Percentiles rank a stretch among this genome's conserved stretches.
phyloP scores from a whole-genome alignment of 2,888 invertebrate species.

The Plutella xylostella region DNA sequence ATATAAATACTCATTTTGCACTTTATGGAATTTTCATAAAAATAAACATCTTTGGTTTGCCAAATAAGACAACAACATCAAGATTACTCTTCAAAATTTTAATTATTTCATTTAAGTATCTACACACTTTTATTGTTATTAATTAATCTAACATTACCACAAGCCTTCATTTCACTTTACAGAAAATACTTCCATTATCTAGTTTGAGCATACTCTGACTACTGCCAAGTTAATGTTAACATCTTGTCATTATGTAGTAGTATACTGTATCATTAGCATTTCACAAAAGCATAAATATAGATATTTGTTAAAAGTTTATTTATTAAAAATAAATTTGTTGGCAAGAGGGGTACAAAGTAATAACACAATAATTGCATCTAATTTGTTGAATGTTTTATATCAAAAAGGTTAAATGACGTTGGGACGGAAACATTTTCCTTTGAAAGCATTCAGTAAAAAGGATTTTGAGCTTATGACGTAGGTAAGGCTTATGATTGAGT shows the following conservation, averaged over 20 bases:
- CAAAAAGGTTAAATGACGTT: conserved; percentile 55
- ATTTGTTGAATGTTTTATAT: conserved; percentile 38
- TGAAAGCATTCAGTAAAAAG: conserved; percentile 20
- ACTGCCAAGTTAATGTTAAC: conserved; percentile 9
- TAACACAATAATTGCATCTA: too few species aligned
- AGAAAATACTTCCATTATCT: conserved; percentile 26
- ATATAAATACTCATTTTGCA: conserved; percentile 49
- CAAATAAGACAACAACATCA: conserved; percentile 57
- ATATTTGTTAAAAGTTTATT: too few species aligned
- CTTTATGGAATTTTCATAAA: conserved; percentile 53
- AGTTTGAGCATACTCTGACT: conserved; percentile 35
- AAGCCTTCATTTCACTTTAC: conserved; percentile 50
- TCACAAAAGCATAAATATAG: too few species aligned
- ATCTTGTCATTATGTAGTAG: too few species aligned
- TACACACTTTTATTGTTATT: conserved; percentile 27
- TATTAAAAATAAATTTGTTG: too few species aligned
- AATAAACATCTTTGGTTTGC: conserved; percentile 65
- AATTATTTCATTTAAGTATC: conserved; percentile 22
- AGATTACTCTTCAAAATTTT: conserved; percentile 34
- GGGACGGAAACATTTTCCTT: conserved; percentile 64
- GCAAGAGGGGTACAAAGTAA: too few species aligned
- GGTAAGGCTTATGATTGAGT: too few species aligned
- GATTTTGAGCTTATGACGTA: too few species aligned
- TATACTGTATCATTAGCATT: too few species aligned
- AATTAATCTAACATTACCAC: conserved; percentile 33